A percentile compares a stretch with the other conserved stretches of the same genome.
Evolutionary conservation across 2,113 vertebrate species (phyloP).

Genomic region (Rissa tridactyla): DNA sequence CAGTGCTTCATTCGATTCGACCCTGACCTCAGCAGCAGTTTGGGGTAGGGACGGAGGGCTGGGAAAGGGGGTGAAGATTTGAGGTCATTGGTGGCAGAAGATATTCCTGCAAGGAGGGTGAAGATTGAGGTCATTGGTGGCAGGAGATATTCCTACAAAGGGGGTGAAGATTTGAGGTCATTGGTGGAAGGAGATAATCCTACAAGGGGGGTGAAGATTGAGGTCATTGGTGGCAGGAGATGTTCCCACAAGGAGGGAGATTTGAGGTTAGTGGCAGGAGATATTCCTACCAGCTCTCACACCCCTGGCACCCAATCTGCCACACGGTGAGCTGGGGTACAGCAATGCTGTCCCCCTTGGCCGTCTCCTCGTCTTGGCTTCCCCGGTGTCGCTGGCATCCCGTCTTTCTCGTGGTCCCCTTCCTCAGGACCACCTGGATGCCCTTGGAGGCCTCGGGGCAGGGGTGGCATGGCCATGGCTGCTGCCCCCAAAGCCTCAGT

Average conservation of each 20-base stretch:
- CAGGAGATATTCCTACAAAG: not conserved
- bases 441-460: not conserved
- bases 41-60: not conserved
- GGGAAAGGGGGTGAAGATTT: not conserved
- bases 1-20: not conserved
- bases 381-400: fast-evolving
- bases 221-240: not conserved
- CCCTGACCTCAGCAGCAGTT: not conserved
- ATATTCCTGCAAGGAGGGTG: too few relatives aligned
- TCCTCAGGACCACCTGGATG: not conserved
- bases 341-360: fast-evolving
- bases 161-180: too few relatives aligned
- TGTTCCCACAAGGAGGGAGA: not conserved
- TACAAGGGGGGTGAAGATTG: too few relatives aligned
- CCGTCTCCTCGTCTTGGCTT: not conserved
- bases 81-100: not conserved
- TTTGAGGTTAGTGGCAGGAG: not conserved
- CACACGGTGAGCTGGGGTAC: fast-evolving
- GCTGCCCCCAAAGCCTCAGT: not conserved
- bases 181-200: not conserved
- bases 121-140: not conserved
- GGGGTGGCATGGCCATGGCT: not conserved
- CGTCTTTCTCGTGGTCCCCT: not conserved
- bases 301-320: fast-evolving
- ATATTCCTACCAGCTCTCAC: not conserved